These are phyloP conservation scores for Lepidurus arcticus DNA, from an alignment of 1,140 invertebrate genomes.

Conservation along the genomic window DNA sequence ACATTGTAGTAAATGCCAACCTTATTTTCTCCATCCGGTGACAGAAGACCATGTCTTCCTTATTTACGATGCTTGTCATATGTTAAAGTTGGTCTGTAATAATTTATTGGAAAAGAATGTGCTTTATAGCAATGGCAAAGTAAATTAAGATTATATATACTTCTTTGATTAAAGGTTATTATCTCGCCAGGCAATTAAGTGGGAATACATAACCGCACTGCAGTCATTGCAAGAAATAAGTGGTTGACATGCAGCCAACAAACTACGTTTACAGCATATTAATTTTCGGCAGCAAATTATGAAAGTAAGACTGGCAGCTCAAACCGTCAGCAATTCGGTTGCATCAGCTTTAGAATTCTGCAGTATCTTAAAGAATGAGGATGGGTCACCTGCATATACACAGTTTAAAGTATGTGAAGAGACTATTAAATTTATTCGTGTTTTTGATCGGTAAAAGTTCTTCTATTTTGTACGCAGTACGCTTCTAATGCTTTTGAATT, in stretches of 20 bases:
- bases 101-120: too few relatives aligned
- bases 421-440: not conserved
- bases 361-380: not conserved
- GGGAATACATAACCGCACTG: constrained; percentile 3
- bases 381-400: not conserved
- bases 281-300: not conserved
- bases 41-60: not conserved
- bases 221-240: not conserved
- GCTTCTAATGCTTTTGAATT: not conserved
- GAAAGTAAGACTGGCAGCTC: constrained; percentile 8
- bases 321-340: not conserved
- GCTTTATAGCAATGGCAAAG: too few relatives aligned
- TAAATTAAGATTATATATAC: too few relatives aligned
- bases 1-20: not conserved
- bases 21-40: not conserved
- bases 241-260: not conserved
- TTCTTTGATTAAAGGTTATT: too few relatives aligned
- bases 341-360: not conserved
- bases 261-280: not conserved
- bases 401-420: constrained; percentile 3
- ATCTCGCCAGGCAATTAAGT: not conserved
- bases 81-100: too few relatives aligned
- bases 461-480: not conserved
- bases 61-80: too few relatives aligned
- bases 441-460: not conserved